A percentile compares a stretch with the other conserved stretches of the same genome.
These are phyloP conservation scores for Rhabdornis inornatus DNA, from an alignment of 2,113 vertebrate species.

Conservation along the genomic window DNA sequence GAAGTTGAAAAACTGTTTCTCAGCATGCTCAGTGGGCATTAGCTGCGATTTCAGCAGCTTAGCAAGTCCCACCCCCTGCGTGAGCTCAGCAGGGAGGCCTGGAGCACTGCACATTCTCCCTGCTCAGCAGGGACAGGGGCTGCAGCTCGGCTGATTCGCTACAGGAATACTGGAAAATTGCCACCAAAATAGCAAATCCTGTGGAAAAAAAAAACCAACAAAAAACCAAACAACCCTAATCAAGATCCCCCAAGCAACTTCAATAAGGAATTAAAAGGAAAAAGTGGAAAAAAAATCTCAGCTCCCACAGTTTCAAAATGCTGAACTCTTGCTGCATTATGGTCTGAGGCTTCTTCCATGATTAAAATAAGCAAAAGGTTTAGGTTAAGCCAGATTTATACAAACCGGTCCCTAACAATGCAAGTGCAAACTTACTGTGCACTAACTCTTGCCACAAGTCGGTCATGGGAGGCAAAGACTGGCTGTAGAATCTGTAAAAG, in stretches of 20 bases:
- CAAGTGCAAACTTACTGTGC: neutral
- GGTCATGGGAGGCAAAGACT: neutral
- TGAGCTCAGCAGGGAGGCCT: constrained; percentile 13
- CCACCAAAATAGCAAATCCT: constrained; percentile 43
- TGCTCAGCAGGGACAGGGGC: constrained; percentile 38
- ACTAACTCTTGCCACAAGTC: neutral
- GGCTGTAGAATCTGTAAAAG: neutral
- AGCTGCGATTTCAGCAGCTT: constrained; percentile 49
- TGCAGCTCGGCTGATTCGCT: neutral
- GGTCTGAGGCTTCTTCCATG: neutral
- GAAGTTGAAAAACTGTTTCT: constrained; percentile 35
- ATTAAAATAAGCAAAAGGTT: neutral
- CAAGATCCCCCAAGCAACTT: neutral
- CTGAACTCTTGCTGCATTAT: neutral
- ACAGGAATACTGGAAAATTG: constrained; percentile 50
- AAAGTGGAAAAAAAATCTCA: neutral
- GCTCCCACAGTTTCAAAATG: neutral
- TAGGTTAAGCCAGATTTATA: neutral
- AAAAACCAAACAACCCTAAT: neutral
- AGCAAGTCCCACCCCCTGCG: constrained; percentile 39
- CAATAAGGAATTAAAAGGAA: neutral
- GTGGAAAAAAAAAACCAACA: neutral
- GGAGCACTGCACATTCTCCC: constrained; percentile 46
- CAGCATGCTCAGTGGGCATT: constrained; percentile 33
- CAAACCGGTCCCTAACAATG: neutral